phyloP scores from a whole-genome alignment of 2,797 vertebrate species.

The Gobio occitaniae region DNA sequence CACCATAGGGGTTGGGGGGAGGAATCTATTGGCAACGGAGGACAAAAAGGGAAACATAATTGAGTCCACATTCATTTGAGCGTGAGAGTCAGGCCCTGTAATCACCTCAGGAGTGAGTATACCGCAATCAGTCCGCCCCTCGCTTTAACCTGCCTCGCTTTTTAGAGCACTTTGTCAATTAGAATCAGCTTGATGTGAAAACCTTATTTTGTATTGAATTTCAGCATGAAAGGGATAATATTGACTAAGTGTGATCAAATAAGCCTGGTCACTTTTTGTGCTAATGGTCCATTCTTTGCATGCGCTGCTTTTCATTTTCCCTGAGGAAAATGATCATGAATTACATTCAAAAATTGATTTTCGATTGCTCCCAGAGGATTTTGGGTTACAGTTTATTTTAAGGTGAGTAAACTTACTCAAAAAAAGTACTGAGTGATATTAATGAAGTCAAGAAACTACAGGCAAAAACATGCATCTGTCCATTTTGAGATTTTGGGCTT shows the following conservation, averaged over 20 bases:
- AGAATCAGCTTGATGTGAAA: slow-evolving; percentile 58
- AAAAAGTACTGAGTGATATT: too few species aligned
- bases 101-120: slow-evolving; percentile 59
- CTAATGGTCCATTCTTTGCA: slow-evolving; percentile 23
- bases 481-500: too few species aligned
- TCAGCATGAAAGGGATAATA: slow-evolving; percentile 22
- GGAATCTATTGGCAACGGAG: slow-evolving; percentile 50
- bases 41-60: slow-evolving; percentile 44
- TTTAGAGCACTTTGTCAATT: slow-evolving; percentile 55
- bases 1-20: slow-evolving; percentile 55
- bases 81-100: slow-evolving; percentile 54
- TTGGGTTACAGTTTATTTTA: too few species aligned
- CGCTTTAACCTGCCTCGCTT: slow-evolving; percentile 41
- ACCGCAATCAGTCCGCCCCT: slow-evolving; percentile 52
- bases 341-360: not conserved
- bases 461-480: too few species aligned
- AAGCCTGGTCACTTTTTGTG: slow-evolving; percentile 28
- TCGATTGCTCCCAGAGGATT: not conserved
- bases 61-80: slow-evolving; percentile 55
- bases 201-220: slow-evolving; percentile 35
- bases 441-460: too few species aligned
- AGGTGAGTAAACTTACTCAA: too few species aligned
- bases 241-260: slow-evolving; percentile 30
- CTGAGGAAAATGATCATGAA: not conserved
- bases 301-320: not conserved